These are phyloP conservation scores for Dolichopus griseipennis DNA, from an alignment of 2,888 invertebrate genomes.

Conservation along the genomic window DNA sequence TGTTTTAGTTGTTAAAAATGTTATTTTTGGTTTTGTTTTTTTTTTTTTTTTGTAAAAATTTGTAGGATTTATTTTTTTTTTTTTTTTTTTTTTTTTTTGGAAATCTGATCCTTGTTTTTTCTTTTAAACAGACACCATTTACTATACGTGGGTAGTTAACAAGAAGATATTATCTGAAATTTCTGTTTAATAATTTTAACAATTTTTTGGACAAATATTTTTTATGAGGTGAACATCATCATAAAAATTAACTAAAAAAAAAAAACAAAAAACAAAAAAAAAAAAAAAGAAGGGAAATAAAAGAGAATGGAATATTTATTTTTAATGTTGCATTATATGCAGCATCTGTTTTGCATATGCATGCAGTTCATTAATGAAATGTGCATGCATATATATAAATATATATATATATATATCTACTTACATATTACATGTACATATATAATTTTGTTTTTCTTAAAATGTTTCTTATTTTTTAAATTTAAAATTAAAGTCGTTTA, in stretches of 20 bases:
- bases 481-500: too few species aligned
- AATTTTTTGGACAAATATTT: slow-evolving; percentile 2
- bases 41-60: not conserved
- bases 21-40: not conserved
- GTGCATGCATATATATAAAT: too few species aligned
- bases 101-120: not conserved
- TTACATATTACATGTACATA: too few species aligned
- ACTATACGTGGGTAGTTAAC: not conserved
- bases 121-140: not conserved
- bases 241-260: not conserved
- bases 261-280: not conserved
- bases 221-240: not conserved
- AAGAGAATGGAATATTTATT: too few species aligned
- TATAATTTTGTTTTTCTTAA: too few species aligned
- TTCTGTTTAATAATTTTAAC: too few species aligned
- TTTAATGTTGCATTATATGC: not conserved
- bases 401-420: too few species aligned
- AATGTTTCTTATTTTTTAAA: too few species aligned
- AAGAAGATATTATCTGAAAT: not conserved
- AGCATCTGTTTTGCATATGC: slow-evolving; percentile 2
- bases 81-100: not conserved
- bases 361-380: not conserved
- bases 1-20: not conserved
- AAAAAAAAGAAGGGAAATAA: too few species aligned
- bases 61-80: not conserved